phyloP scores from a whole-genome alignment of 92 coral and sea anemone genomes.

The Muricea muricata region DNA sequence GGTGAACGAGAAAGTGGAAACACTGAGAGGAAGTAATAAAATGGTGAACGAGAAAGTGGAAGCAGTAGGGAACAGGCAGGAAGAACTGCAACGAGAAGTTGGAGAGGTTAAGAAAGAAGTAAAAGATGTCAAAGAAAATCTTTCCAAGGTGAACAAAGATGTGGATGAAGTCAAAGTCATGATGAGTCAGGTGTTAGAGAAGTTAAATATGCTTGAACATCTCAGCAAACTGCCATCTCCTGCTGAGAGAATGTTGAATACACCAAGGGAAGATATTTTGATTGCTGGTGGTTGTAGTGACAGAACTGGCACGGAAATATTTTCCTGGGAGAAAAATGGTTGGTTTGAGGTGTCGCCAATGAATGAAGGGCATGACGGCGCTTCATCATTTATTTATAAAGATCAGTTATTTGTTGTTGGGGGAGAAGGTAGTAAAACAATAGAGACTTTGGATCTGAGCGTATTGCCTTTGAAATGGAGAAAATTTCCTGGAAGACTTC shows the following conservation, averaged over 20 bases:
- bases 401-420: background rate
- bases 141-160: background rate
- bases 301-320: background rate
- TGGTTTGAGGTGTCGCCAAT: slow-evolving; percentile 1
- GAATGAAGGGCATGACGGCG: background rate
- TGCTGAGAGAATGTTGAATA: background rate
- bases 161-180: slow-evolving; percentile 7
- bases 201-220: background rate
- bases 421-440: background rate
- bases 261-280: background rate
- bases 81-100: background rate
- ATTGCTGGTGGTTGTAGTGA: background rate
- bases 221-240: slow-evolving; percentile 1
- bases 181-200: background rate
- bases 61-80: background rate
- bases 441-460: slow-evolving; percentile 11
- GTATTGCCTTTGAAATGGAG: slow-evolving; percentile 8
- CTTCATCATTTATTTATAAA: slow-evolving; percentile 5
- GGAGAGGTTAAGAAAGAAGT: background rate
- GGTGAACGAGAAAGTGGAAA: no score
- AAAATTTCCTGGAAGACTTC: slow-evolving; percentile 12
- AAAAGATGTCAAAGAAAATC: background rate
- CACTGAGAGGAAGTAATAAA: background rate
- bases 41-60: background rate
- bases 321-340: slow-evolving; percentile 13